Conservation (phyloP, 2,113 vertebrate genomes). For the Engraulis encrasicolus region DNA sequence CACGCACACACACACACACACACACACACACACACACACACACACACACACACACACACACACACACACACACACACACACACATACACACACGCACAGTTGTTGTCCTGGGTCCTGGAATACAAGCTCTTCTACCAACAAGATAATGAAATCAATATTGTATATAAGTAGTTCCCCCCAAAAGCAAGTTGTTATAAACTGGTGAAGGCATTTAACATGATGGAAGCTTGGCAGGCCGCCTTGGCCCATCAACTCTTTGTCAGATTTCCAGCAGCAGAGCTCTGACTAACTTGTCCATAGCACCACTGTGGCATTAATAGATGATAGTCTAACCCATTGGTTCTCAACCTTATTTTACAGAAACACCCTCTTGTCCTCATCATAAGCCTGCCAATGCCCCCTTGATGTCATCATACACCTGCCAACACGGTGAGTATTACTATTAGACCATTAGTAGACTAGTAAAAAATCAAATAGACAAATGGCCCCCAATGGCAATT, state of each 20-base stretch:
- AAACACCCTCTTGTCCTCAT: no score
- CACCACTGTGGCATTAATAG: background rate
- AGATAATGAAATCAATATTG: conserved; percentile 67
- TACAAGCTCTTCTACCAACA: conserved; percentile 62
- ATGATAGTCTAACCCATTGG: background rate
- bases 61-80: background rate
- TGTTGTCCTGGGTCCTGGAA: background rate
- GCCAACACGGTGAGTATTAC: no score
- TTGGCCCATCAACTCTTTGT: background rate
- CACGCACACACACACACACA: background rate
- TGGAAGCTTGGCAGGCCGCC: background rate
- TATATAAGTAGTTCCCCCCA: conserved; percentile 62
- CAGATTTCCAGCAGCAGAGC: background rate
- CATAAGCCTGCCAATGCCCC: no score
- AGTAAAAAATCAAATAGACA: no score
- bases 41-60: background rate
- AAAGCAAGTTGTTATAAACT: conserved; percentile 62
- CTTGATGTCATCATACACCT: no score
- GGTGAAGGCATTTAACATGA: conserved; percentile 51
- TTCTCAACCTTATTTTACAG: no score
- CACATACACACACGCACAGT: background rate
- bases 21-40: conserved; percentile 19
- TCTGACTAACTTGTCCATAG: background rate
- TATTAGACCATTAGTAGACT: no score
- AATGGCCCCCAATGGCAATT: no score